phyloP scores from a whole-genome alignment of 2,797 vertebrate genomes.

The Hoplostethus atlanticus region DNA sequence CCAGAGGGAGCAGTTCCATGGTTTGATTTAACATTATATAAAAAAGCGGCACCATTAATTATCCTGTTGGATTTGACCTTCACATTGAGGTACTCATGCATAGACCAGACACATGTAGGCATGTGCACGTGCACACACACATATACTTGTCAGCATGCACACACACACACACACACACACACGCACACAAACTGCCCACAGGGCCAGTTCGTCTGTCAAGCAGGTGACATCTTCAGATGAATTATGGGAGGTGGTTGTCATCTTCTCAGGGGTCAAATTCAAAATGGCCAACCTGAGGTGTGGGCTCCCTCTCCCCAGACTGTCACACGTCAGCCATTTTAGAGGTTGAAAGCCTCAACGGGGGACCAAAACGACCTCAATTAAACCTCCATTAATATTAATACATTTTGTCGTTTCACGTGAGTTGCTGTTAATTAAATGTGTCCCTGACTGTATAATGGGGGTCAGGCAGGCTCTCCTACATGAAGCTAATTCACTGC shows the following conservation, averaged over 20 bases:
- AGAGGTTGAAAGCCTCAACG: slow-evolving; percentile 78
- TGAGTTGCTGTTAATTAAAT: slow-evolving; percentile 83
- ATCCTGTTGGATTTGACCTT: slow-evolving; percentile 83
- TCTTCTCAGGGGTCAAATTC: slow-evolving; percentile 74
- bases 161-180: slow-evolving; percentile 12
- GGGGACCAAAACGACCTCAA: slow-evolving; percentile 81
- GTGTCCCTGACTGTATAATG: slow-evolving; percentile 79
- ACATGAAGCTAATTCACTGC: slow-evolving; percentile 76
- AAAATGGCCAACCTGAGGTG: slow-evolving; percentile 64
- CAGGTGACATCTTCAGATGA: slow-evolving; percentile 80
- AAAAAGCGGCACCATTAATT: slow-evolving; percentile 79
- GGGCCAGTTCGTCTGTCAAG: slow-evolving; percentile 76
- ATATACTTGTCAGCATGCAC: neutral
- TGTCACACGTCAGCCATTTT: slow-evolving; percentile 81
- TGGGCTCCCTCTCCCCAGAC: slow-evolving; percentile 59
- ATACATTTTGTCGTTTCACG: slow-evolving; percentile 83
- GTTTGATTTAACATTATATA: slow-evolving; percentile 80
- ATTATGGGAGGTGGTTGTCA: slow-evolving; percentile 79
- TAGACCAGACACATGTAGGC: slow-evolving; percentile 32
- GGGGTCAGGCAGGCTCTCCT: slow-evolving; percentile 72
- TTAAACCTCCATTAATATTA: slow-evolving; percentile 85
- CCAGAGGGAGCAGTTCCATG: slow-evolving; percentile 73
- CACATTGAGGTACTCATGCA: slow-evolving; percentile 61
- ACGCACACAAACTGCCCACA: slow-evolving; percentile 48
- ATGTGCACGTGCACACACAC: slow-evolving; percentile 3